These are phyloP conservation scores for Vandiemenella viatica DNA, from an alignment of 2,888 invertebrate genomes.

Conservation along the genomic window DNA sequence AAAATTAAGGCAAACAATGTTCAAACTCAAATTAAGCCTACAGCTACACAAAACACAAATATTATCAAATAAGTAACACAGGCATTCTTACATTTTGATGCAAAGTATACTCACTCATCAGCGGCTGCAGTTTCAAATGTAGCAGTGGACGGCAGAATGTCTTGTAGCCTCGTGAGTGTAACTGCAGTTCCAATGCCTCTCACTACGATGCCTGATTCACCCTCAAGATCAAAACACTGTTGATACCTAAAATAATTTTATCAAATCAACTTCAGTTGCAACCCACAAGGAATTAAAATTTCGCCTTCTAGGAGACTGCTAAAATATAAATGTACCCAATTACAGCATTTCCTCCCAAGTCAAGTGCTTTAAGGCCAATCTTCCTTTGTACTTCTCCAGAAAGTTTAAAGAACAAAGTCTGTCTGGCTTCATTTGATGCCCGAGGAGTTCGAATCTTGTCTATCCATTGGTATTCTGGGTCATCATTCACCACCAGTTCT, in stretches of 20 bases:
- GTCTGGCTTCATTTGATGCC: slow-evolving; percentile 92
- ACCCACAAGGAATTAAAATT: not conserved
- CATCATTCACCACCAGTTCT: slow-evolving; percentile 88
- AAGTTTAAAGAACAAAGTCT: slow-evolving; percentile 85
- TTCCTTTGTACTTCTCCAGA: slow-evolving; percentile 88
- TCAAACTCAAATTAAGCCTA: no score
- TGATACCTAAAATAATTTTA: slow-evolving; percentile 55
- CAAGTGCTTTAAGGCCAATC: slow-evolving; percentile 84
- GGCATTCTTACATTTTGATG: no score
- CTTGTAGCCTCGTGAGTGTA: slow-evolving; percentile 45
- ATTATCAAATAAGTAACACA: no score
- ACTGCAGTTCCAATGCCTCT: slow-evolving; percentile 87
- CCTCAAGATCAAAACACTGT: slow-evolving; percentile 91
- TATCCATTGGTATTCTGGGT: slow-evolving; percentile 98
- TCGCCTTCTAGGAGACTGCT: not conserved
- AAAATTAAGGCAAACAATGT: no score
- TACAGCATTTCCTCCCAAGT: slow-evolving; percentile 87
- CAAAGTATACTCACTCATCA: slow-evolving; percentile 46
- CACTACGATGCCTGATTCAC: slow-evolving; percentile 91
- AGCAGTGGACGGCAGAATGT: slow-evolving; percentile 26
- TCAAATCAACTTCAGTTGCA: slow-evolving; percentile 3
- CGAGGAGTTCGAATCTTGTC: slow-evolving; percentile 95
- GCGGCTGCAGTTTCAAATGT: slow-evolving; percentile 30
- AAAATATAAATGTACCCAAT: slow-evolving; percentile 42
- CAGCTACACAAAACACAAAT: no score